Conservation (phyloP, 2,888 invertebrate genomes). For the Hirtodrosophila histrioides region DNA sequence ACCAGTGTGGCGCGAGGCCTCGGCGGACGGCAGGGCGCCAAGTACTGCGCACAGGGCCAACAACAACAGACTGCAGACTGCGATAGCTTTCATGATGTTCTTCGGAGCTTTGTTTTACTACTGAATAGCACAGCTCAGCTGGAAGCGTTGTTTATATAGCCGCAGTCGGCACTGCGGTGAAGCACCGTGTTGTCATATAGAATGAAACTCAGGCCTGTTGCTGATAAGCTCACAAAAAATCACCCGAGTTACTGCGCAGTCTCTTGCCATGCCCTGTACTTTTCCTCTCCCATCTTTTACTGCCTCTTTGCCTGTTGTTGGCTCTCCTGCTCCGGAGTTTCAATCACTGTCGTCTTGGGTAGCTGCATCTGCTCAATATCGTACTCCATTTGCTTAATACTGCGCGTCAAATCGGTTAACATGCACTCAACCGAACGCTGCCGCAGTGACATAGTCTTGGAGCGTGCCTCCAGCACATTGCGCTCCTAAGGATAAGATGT, state of each 20-base stretch:
- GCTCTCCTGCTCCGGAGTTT: background rate
- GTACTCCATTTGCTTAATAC: conserved; percentile 57
- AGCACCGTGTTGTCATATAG: conserved; percentile 26
- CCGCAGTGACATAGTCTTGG: conserved; percentile 16
- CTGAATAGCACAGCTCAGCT: conserved; percentile 9
- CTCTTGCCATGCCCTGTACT: background rate
- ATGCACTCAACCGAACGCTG: conserved; percentile 47
- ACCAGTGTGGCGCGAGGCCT: conserved; percentile 53
- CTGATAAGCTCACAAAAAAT: conserved; percentile 34
- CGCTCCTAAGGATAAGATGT: conserved; percentile 37
- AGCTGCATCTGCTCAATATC: conserved; percentile 32
- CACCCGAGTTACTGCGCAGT: conserved; percentile 23
- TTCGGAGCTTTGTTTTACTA: background rate
- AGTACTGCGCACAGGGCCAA: conserved; percentile 34
- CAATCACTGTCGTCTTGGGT: background rate
- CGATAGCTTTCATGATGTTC: conserved; percentile 50
- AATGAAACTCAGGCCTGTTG: background rate
- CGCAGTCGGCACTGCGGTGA: conserved; percentile 20
- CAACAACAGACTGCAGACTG: conserved; percentile 46
- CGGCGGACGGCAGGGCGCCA: conserved; percentile 4
- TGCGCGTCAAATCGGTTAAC: conserved; percentile 59
- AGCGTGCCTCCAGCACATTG: conserved; percentile 15
- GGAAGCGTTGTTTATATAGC: conserved; percentile 39
- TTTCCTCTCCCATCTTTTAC: background rate
- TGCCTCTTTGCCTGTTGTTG: conserved; percentile 26